Conservation (phyloP, 1,140 invertebrate genomes). For the Chelonus insularis region DNA sequence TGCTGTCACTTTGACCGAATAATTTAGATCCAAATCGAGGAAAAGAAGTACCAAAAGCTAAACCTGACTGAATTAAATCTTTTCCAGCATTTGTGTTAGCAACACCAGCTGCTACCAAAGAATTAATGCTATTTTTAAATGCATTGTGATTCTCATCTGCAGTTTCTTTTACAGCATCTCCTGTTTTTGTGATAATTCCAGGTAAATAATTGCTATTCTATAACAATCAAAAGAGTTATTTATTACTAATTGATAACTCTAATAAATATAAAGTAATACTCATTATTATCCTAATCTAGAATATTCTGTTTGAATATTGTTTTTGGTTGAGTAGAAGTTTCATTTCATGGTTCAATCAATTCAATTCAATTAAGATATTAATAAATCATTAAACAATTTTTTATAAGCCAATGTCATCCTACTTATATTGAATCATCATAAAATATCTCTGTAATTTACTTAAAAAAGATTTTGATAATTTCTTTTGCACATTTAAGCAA, state of each 20-base stretch:
- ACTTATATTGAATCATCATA: no score
- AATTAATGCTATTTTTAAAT: not conserved
- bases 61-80: not conserved
- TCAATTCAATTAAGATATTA: no score
- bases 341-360: no score
- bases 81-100: not conserved
- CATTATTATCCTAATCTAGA: no score
- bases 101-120: not conserved
- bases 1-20: not conserved
- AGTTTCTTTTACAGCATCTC: not conserved
- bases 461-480: no score
- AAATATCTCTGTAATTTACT: no score
- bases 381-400: no score
- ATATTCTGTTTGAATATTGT: no score
- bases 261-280: not conserved
- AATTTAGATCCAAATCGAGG: not conserved
- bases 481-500: no score
- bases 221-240: not conserved
- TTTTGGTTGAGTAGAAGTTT: no score
- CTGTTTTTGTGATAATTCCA: not conserved
- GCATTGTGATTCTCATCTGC: not conserved
- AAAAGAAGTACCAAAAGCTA: not conserved
- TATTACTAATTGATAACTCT: not conserved
- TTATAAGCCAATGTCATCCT: no score
- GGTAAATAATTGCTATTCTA: not conserved